Percentiles rank a stretch among this genome's conserved stretches.
Conservation (phyloP, 92 coral and sea anemone genomes). For the Porites lobata region DNA sequence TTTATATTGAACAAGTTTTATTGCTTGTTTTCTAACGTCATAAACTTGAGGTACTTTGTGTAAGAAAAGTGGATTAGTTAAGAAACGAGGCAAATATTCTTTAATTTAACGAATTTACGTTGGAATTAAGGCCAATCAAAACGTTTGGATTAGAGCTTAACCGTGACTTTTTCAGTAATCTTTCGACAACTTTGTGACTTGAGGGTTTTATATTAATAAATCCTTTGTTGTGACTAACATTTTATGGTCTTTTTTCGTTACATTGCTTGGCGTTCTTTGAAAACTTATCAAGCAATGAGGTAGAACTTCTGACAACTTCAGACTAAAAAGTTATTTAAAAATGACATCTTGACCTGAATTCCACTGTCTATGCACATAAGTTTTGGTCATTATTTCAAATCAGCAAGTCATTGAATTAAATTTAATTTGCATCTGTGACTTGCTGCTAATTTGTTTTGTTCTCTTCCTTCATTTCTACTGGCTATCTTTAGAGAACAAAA, state of each 20-base stretch:
- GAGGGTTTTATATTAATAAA: neutral
- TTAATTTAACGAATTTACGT: neutral
- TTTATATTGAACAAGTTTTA: neutral
- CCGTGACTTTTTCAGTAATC: neutral
- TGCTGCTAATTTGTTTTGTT: slow-evolving; percentile 18
- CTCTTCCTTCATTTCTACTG: neutral
- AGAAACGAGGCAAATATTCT: neutral
- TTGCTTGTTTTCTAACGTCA: neutral
- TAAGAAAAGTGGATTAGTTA: neutral
- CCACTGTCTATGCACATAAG: neutral
- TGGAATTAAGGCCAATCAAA: slow-evolving; percentile 3
- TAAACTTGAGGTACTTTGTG: neutral
- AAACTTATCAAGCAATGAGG: neutral
- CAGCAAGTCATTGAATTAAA: slow-evolving; percentile 12
- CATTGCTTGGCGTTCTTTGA: neutral
- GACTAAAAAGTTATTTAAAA: neutral
- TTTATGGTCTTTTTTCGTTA: neutral
- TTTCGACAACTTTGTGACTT: neutral
- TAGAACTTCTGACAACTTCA: neutral
- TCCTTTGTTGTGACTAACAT: slow-evolving; percentile 10
- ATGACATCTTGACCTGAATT: neutral
- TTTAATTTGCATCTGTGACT: slow-evolving; percentile 36
- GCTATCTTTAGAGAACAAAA: slow-evolving; percentile 10
- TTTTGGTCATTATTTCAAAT: slow-evolving; percentile 12
- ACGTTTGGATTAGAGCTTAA: slow-evolving; percentile 17